Conservation (phyloP, 2,888 invertebrate genomes). For the Saturnia pavonia region DNA sequence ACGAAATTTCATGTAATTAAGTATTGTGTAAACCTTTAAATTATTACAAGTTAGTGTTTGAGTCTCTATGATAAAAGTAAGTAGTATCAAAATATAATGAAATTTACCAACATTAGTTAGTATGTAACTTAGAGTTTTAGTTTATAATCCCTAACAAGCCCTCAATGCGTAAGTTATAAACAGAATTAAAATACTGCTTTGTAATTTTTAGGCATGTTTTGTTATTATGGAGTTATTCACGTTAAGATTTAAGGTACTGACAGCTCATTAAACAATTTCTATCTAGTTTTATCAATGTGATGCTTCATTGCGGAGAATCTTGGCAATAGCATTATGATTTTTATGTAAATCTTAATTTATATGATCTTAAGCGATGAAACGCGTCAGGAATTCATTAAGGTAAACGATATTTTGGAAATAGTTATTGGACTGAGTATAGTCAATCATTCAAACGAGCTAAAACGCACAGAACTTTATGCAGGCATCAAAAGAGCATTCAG, state of each 20-base stretch:
- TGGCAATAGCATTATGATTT: too few species aligned
- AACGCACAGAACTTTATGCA: too few species aligned
- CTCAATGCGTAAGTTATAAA: background rate
- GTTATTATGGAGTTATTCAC: background rate
- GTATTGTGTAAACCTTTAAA: background rate
- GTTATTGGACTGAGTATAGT: too few species aligned
- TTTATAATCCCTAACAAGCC: background rate
- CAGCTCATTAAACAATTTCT: background rate
- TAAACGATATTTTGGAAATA: too few species aligned
- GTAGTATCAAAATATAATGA: background rate
- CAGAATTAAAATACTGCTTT: background rate
- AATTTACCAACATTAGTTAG: background rate
- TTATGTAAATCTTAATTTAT: too few species aligned
- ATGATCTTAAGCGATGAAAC: too few species aligned
- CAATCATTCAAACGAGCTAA: too few species aligned
- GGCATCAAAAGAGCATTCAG: too few species aligned
- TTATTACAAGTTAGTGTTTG: background rate
- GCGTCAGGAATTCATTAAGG: too few species aligned
- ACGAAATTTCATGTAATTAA: background rate
- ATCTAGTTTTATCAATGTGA: background rate
- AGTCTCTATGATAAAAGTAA: background rate
- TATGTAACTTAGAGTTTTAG: background rate
- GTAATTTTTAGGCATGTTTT: conserved; percentile 7
- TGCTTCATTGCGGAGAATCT: background rate
- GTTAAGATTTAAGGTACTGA: background rate